Evolutionary conservation across 2,888 invertebrate genomes (phyloP), one percentile per base, ranked within the genome.

Genomic region (Crepidodera aurea): DNA sequence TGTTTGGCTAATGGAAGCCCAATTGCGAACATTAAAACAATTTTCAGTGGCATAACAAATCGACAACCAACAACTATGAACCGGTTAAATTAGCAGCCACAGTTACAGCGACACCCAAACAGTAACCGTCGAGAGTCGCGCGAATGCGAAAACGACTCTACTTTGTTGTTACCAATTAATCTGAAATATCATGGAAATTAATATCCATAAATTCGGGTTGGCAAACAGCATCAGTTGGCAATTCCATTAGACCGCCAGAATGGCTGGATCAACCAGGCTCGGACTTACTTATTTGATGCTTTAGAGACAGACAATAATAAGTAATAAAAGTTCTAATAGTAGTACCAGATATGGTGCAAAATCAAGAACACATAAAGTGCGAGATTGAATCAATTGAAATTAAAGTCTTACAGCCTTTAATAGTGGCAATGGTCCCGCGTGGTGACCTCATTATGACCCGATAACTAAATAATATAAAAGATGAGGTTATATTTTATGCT

Each of bases 201-300:
- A 79, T 79, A 78, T 76, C 78, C 79, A 79, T 79, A 79, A 79
- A 78, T 79, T 79, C 77, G 75, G 67, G 72, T n/a, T 70, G 73
- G 73, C 75, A 78, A 78, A 78, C 76, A 77, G 72, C 74, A 77
- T 75, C 78, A 78, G 72, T 73, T 74, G 74, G 73, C 78, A 78
- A 78, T 78, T 76, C 78, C 77, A 78, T 78, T 78, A 76, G 72
- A 57, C 62, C 67, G 48, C 48, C 29, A 48, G 68, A 68, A 70
- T 69, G 66, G 69, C 60, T 60, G 58, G 51, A 46, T 37, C 40
- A 40, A 8, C 16, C 40, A 40, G 40, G 40, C 2, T 18, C 18
- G 40, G 10, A 18, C 10, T 40, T 3, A 13, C 29, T 10, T 29
- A 5, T 29, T n/a, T n/a, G n/a, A n/a, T n/a, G n/a, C n/a, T n/a